These are phyloP conservation scores for Drosophila orosa DNA, from an alignment of 1,140 invertebrate species.

Conservation along the genomic window DNA sequence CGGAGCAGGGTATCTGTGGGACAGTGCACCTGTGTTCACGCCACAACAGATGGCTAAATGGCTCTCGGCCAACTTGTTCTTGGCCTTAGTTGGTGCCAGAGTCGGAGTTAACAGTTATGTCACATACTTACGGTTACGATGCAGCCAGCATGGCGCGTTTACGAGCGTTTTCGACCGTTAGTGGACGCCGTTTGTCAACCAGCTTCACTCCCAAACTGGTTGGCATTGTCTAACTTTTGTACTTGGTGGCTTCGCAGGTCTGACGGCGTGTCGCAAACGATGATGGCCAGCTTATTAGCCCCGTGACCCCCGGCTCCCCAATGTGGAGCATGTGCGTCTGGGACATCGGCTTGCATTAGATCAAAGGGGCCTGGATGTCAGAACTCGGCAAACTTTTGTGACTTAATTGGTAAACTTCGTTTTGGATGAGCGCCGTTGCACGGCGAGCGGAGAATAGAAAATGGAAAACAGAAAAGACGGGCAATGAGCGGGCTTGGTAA, in stretches of 20 bases:
- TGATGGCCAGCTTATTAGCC: constrained; percentile 69
- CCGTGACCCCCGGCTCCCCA: constrained; percentile 14
- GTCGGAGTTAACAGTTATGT: constrained; percentile 66
- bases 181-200: constrained; percentile 50
- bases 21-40: constrained; percentile 28
- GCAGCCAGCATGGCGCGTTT: constrained; percentile 49
- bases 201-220: constrained; percentile 58
- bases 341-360: constrained; percentile 68
- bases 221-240: constrained; percentile 57
- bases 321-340: constrained; percentile 22
- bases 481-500: constrained; percentile 14
- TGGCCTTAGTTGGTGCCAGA: background rate
- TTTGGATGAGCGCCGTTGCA: constrained; percentile 29
- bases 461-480: constrained; percentile 36
- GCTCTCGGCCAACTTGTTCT: constrained; percentile 52
- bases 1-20: constrained; percentile 5
- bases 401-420: constrained; percentile 77
- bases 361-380: constrained; percentile 51
- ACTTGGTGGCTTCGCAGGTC: constrained; percentile 50
- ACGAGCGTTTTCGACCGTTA: constrained; percentile 69
- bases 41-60: constrained; percentile 22
- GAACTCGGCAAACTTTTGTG: constrained; percentile 66
- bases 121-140: constrained; percentile 50
- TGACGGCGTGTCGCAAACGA: constrained; percentile 63
- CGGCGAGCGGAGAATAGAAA: constrained; percentile 3